phyloP scores from a whole-genome alignment of 2,797 vertebrate genomes.

The Labeo calbasu region DNA sequence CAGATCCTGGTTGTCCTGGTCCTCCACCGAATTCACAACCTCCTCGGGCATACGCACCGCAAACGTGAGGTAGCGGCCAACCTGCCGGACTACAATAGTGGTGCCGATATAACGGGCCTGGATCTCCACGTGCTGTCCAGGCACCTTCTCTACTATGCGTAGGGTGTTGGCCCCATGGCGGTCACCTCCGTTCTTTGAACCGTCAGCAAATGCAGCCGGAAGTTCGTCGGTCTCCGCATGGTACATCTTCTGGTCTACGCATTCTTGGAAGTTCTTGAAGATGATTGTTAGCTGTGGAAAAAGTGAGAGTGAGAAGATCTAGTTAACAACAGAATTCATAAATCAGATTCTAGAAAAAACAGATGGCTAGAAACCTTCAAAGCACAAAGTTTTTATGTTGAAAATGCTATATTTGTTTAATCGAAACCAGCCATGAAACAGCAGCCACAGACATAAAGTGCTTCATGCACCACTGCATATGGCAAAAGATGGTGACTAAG shows the following conservation, averaged over 20 bases:
- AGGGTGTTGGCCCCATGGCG: constrained; percentile 90
- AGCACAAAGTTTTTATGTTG: neutral
- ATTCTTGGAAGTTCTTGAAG: constrained; percentile 98
- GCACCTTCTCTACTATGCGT: constrained; percentile 91
- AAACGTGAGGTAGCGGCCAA: constrained; percentile 95
- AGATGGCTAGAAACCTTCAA: neutral
- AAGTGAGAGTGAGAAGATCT: constrained; percentile 7
- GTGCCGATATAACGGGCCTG: constrained; percentile 96
- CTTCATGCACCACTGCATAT: constrained; percentile 14
- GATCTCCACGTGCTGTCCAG: constrained; percentile 95
- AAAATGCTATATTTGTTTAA: neutral
- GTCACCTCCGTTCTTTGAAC: constrained; percentile 94
- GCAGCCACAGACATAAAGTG: neutral
- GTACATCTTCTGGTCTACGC: constrained; percentile 96
- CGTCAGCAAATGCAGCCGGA: constrained; percentile 90
- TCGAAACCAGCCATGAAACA: neutral
- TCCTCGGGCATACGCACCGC: constrained; percentile 96
- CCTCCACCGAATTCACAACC: constrained; percentile 90
- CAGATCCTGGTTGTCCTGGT: constrained; percentile 90
- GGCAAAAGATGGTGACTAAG: constrained; percentile 12
- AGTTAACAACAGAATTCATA: too few species aligned
- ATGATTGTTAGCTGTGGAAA: constrained; percentile 92
- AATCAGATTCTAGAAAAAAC: too few species aligned
- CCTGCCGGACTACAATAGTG: constrained; percentile 95
- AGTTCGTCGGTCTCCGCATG: constrained; percentile 94